These are phyloP conservation scores for Sarcoramphus papa DNA, from an alignment of 2,797 vertebrate species.

Conservation along the genomic window DNA sequence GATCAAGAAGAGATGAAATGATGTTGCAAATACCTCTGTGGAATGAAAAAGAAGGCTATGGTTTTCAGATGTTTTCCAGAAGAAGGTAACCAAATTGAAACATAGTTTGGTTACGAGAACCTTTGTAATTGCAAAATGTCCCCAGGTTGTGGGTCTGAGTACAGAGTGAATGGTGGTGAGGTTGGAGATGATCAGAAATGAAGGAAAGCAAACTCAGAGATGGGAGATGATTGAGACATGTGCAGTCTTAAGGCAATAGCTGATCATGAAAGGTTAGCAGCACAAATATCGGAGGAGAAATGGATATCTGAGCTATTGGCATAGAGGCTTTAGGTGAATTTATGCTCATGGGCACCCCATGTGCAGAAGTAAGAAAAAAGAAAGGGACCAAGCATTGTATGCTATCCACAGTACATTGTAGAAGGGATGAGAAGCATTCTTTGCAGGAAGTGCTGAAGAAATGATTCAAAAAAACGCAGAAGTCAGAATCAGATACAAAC, in stretches of 20 bases:
- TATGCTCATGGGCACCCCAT: not conserved
- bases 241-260: not conserved
- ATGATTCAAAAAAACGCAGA: not conserved
- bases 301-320: fast-evolving
- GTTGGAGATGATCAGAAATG: not conserved
- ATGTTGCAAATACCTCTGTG: not conserved
- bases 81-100: not conserved
- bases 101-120: not conserved
- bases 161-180: not conserved
- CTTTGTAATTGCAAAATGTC: not conserved
- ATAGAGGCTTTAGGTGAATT: not conserved
- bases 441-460: not conserved
- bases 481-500: not conserved
- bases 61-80: not conserved
- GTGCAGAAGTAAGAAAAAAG: not conserved
- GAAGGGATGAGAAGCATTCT: not conserved
- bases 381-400: not conserved
- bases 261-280: not conserved
- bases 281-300: not conserved
- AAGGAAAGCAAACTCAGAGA: not conserved
- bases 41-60: not conserved
- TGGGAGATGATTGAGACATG: not conserved
- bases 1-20: not conserved
- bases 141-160: not conserved
- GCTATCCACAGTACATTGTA: not conserved